Evolutionary conservation across 2,113 vertebrate species (phyloP), one percentile per base, ranked within the genome.

Genomic region (Calonectris borealis): DNA sequence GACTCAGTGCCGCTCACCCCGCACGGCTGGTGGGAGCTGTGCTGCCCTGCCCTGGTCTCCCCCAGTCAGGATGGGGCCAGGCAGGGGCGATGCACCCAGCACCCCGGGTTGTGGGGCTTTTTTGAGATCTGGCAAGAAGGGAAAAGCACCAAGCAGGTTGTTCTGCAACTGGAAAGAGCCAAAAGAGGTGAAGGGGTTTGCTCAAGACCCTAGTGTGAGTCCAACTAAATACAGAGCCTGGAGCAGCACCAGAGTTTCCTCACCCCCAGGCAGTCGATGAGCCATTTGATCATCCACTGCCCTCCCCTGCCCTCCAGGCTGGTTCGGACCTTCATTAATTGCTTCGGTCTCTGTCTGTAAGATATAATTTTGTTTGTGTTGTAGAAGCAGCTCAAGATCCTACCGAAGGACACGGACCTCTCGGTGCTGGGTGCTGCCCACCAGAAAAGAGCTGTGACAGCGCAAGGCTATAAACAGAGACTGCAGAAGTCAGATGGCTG

Each of bases 1-100:
- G 85, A 34, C 57, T 57, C 49, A 15, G 58, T 19, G 2, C 36
- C 2, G 2, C 36, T 13, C 2, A 1, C 6, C 1, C n/a, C 0
- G 0, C 4, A 3, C 2, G 20, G 36, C 38, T 42, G 61, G 11
- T 21, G 55, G 69, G 24, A 34, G 71, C 32, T 31, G 8, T 2
- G 70, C 24, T 36, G 32, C 46, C 83, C 16, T 60, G 12, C 83
- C 38, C 49, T 2, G 8, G 13, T 8, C 32, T 16, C 42, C 58
- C 65, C 9, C 10, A 1, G 73, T 2, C 3, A 6, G 38, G 21
- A 48, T 10, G 71, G 71, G 65, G 51, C 40, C 5, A 0, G 1
- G 16, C 40, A 13, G 26, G 64, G 70, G 58, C 11, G 46, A 58
- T 6, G 54, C 13, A 10, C 49, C 65, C 49, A 24, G 38, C 38